A percentile compares a stretch with the other conserved stretches of the same genome.
phyloP scores from a whole-genome alignment of 2,888 invertebrate species.

The Eremobia ochroleuca region DNA sequence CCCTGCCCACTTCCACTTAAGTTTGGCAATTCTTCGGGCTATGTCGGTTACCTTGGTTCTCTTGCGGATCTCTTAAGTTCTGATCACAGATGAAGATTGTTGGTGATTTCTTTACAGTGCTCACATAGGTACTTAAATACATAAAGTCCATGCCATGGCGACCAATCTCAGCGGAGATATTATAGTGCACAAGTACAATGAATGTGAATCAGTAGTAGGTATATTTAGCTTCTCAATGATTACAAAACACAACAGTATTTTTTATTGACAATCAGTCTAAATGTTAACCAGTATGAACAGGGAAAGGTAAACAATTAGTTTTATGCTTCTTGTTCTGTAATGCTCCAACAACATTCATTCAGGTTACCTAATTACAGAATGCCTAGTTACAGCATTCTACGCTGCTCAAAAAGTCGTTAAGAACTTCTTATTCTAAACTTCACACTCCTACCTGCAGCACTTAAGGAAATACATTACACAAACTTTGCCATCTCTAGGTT shows the following conservation, averaged over 20 bases:
- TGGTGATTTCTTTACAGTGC: background rate
- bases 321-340: background rate
- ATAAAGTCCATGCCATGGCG: background rate
- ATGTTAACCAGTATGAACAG: background rate
- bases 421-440: background rate
- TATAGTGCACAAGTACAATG: background rate
- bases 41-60: background rate
- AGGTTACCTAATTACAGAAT: background rate
- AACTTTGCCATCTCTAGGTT: background rate
- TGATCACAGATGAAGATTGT: background rate
- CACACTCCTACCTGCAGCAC: too few relatives aligned
- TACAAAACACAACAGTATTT: background rate
- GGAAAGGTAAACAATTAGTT: constrained; percentile 6
- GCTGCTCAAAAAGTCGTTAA: background rate
- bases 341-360: background rate
- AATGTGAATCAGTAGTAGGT: background rate
- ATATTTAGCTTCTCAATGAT: background rate
- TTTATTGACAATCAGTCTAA: background rate
- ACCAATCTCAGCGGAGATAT: background rate
- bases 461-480: background rate
- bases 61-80: background rate
- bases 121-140: background rate
- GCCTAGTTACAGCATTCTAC: background rate
- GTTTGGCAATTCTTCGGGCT: too few relatives aligned
- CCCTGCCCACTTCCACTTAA: too few relatives aligned